Evolutionary conservation across 2,113 vertebrate species (phyloP), one percentile per base, ranked within the genome.

Genomic region (Peromyscus maniculatus): DNA sequence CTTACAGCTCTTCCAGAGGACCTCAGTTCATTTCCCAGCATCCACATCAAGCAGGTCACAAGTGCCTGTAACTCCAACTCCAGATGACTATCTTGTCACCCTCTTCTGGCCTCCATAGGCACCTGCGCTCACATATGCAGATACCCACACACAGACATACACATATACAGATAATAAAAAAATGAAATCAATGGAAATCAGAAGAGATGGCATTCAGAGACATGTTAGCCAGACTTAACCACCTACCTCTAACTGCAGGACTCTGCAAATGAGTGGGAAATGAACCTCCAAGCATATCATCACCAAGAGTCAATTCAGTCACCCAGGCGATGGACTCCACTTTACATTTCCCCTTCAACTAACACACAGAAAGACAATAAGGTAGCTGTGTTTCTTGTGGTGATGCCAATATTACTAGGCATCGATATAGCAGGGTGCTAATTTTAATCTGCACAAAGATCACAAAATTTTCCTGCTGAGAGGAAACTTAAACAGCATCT

Each of bases 371-470:
- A 71, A 59, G 87, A 5, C 67, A 71, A 7, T 62, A 82, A 84
- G 72, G 8, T 46, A 46, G 57, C 80, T 69, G 59, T 92, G 72
- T 52, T 94, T 91, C 82, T 39, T 82, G 36, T 71, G 49, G 55
- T 77, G 82, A 71, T 67, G 87, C 28, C 71, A 91, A 55, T 66
- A 87, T 96, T 87, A 90, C 52, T 49, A 80, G 87, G 89, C 69
- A 87, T 79, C 72, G 21, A n/a, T 62, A 46, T 66, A 91, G 52
- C 43, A 75, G 93, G 28, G 46, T 72, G 69, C 78, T 87, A 72
- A 95, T 93, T 95, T 93, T 91, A 97, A 87, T 95, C 96, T 69
- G 72, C 69, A 91, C 67, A 87, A 84, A 97, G 94, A 95, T 96
- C 89, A 89, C 49, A 52, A 55, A 69, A 89, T 96, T 83, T 93